phyloP scores from a whole-genome alignment of 2,888 invertebrate species.

The Drosophila subsilvestris region DNA sequence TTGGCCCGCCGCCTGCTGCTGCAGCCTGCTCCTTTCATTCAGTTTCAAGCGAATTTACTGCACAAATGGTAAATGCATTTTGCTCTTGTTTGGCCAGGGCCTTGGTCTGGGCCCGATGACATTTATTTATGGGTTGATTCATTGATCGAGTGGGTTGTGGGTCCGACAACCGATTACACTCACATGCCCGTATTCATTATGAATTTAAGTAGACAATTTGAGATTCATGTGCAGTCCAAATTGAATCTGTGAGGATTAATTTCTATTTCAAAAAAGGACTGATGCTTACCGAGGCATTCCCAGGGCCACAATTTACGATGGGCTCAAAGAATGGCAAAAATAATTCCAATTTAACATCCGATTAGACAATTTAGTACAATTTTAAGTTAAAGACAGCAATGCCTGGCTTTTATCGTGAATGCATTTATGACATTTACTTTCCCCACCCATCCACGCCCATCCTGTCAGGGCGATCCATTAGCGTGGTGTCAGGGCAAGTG shows the following conservation, averaged over 20 bases:
- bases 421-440: conserved; percentile 50
- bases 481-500: conserved; percentile 25
- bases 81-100: background rate
- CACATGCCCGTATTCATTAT: background rate
- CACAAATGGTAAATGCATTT: conserved; percentile 33
- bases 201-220: background rate
- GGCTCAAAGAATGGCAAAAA: background rate
- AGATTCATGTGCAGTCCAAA: background rate
- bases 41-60: conserved; percentile 13
- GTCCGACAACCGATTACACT: too few species aligned
- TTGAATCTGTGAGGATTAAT: background rate
- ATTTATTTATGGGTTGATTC: conserved; percentile 36
- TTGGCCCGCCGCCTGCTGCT: conserved; percentile 19
- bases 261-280: background rate
- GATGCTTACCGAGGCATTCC: background rate
- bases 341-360: background rate
- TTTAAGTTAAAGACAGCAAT: background rate
- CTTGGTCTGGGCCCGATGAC: conserved; percentile 14
- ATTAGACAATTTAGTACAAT: background rate
- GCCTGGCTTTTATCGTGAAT: conserved; percentile 26
- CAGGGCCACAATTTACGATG: too few species aligned
- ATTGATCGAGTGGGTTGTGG: conserved; percentile 36
- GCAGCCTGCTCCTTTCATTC: background rate
- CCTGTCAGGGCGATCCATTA: conserved; percentile 32
- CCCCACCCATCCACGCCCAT: conserved; percentile 5